phyloP scores from a whole-genome alignment of 1,140 invertebrate species.

The Neodiprion pinetum region DNA sequence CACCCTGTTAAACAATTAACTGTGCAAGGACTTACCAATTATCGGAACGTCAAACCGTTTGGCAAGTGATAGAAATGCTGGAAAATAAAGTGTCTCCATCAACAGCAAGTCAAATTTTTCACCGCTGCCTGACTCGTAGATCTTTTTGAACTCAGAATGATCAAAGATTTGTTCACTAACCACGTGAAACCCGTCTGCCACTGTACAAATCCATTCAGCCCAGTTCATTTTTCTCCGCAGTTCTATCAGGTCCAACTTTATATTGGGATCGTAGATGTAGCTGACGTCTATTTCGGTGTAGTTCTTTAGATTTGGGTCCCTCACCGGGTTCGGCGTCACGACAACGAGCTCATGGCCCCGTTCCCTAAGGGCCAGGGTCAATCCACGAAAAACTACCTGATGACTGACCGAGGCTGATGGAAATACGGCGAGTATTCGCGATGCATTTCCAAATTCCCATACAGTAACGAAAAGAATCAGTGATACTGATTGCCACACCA shows the following conservation, averaged over 20 bases:
- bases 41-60: constrained; percentile 37
- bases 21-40: constrained; percentile 34
- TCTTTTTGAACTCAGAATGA: constrained; percentile 27
- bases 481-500: no score
- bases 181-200: not conserved
- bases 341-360: constrained; percentile 52
- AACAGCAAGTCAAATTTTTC: constrained; percentile 40
- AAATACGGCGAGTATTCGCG: constrained; percentile 31
- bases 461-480: no score
- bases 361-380: constrained; percentile 35
- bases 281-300: constrained; percentile 29
- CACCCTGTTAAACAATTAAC: not conserved
- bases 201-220: accelerated
- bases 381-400: constrained; percentile 36
- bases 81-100: constrained; percentile 25
- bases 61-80: constrained; percentile 24
- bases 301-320: constrained; percentile 23
- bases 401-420: constrained; percentile 38
- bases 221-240: constrained; percentile 15
- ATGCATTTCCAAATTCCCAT: not conserved
- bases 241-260: not conserved
- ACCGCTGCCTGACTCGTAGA: constrained; percentile 31
- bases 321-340: constrained; percentile 38
- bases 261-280: not conserved
- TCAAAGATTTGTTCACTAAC: constrained; percentile 19